Conservation (phyloP, 2,797 vertebrate species). For the Emydoidea blandingii region DNA sequence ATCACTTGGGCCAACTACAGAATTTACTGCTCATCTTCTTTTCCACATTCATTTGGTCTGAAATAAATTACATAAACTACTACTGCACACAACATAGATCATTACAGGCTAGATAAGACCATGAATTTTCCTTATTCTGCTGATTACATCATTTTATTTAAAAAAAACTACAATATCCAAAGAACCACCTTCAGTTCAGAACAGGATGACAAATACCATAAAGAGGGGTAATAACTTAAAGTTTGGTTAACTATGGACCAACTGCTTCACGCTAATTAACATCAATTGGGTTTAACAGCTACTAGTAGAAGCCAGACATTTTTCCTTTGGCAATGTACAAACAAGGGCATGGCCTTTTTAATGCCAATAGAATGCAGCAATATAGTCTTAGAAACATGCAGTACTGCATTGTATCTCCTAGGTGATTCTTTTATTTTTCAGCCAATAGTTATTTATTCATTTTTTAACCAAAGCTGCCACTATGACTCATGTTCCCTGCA, state of each 20-base stretch:
- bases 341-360: background rate
- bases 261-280: background rate
- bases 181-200: background rate
- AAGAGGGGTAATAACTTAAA: too few species aligned
- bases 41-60: background rate
- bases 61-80: background rate
- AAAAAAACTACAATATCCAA: background rate
- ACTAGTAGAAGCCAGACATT: background rate
- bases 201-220: background rate
- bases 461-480: background rate
- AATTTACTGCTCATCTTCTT: background rate
- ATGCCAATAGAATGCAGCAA: background rate
- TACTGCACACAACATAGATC: background rate
- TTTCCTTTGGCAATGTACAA: background rate
- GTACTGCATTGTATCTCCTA: background rate
- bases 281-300: background rate
- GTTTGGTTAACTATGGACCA: background rate
- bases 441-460: background rate
- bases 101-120: background rate
- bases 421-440: background rate
- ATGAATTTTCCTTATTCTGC: background rate
- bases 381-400: background rate
- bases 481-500: rapidly evolving
- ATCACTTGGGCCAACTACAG: background rate
- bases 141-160: background rate